These are phyloP conservation scores for Macroglossus sobrinus DNA, from an alignment of 2,113 vertebrate genomes.

Conservation along the genomic window DNA sequence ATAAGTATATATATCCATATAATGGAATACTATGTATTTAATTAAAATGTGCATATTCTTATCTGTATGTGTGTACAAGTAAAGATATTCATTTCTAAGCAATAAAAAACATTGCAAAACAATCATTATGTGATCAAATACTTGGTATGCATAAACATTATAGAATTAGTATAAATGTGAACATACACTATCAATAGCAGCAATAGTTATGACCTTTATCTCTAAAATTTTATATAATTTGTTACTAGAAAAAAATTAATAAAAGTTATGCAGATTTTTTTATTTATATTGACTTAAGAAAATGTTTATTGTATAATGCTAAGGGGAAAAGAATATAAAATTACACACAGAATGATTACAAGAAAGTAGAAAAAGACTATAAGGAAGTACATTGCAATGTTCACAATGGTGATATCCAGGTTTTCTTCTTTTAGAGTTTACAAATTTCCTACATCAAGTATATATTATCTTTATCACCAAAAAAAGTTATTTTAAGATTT, in stretches of 20 bases:
- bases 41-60: background rate
- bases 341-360: background rate
- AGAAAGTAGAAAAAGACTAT: background rate
- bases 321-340: background rate
- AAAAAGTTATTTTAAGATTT: background rate
- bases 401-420: background rate
- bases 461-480: background rate
- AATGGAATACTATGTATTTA: background rate
- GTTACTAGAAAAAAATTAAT: background rate
- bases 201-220: background rate
- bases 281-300: background rate
- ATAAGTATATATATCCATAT: background rate
- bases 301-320: background rate
- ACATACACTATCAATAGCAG: background rate
- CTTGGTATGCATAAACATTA: background rate
- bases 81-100: background rate
- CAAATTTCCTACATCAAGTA: background rate
- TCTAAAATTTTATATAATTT: background rate
- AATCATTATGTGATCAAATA: background rate
- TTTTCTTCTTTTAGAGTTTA: slow-evolving; percentile 15
- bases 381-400: slow-evolving; percentile 1
- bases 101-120: slow-evolving; percentile 10
- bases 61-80: too few relatives aligned
- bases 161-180: background rate
- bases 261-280: background rate